Evolutionary conservation across 2,797 vertebrate species (phyloP), one percentile per base, ranked within the genome.

Genomic region (Huso huso): DNA sequence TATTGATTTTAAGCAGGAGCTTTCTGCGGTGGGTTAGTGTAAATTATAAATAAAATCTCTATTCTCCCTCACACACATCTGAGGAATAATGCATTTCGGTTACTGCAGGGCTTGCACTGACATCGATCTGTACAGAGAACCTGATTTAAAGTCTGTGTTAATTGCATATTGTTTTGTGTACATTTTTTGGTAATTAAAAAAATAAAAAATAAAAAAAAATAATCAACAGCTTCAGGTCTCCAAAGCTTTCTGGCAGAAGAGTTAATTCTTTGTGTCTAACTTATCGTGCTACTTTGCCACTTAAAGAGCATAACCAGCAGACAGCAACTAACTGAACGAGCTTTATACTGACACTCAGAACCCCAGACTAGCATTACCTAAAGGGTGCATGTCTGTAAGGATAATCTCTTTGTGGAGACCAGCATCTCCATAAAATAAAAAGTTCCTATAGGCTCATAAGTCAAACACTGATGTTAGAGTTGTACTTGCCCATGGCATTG

Each of bases 1-100:
- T 81, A 75, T 79, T 80, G 75, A 84, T 80, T 71, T 75, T 68
- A 78, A 83, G 76, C 76, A 73, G 76, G 71, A 79, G 81, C 74
- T 85, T 83, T 77, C 65, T 70, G 69, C 68, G 77, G 71, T 13
- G 12, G 10, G 12, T 58, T 58, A 10, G 10, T 58, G 55, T 58
- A 58, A 58, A 58, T 58, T 58, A 58, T 58, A 58, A 58, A 58
- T 5, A 58, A 58, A 58, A 58, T 58, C 12, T 58, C 6, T 58
- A 58, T 58, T 58, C 12, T 7, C 23, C 4, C 23, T 37, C 23
- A 4, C 23, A 37, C 23, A 37, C 23, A 12, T 58, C 11, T 4
- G 55, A 15, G 55, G 55, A 4, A 13, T 11, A 8, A 58, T 58
- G 55, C 11, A n/a, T 58, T 58, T 12, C 6, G 12, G 10, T n/a